Percentiles rank a stretch among this genome's conserved stretches.
Evolutionary conservation across 2,113 vertebrate genomes (phyloP).

Genomic region (Scolopax mira): DNA sequence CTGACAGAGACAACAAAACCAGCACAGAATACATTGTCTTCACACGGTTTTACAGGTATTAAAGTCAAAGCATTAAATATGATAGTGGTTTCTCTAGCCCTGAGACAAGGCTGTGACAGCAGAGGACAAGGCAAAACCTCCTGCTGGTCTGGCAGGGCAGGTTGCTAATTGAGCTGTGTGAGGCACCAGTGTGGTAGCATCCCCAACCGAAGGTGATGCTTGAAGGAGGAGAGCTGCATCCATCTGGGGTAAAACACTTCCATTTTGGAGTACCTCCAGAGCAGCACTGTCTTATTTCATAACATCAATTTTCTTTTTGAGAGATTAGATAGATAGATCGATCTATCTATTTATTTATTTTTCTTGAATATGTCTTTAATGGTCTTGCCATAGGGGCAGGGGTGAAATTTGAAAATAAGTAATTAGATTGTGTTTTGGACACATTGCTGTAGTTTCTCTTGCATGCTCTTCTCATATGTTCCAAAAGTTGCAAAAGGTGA

Average conservation of each 20-base stretch:
- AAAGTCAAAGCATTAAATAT: background rate
- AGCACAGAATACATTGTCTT: background rate
- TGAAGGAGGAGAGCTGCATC: background rate
- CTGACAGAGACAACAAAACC: background rate
- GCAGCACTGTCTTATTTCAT: background rate
- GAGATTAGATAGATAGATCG: too few species aligned
- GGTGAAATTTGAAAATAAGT: conserved; percentile 12
- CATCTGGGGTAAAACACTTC: background rate
- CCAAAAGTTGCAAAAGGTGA: conserved; percentile 57
- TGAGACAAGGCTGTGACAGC: background rate
- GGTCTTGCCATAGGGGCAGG: background rate
- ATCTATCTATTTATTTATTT: background rate
- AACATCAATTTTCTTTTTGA: background rate
- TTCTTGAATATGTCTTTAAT: background rate
- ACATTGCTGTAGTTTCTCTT: background rate
- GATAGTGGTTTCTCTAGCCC: background rate
- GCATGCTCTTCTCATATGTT: conserved; percentile 10
- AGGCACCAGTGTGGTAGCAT: fast-evolving
- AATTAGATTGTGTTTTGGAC: background rate
- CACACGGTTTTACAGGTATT: background rate
- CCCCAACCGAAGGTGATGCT: background rate
- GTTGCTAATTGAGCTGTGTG: background rate
- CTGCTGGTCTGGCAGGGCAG: background rate
- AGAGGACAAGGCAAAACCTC: background rate
- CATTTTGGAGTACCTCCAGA: background rate